Percentiles rank a stretch among this genome's conserved stretches.
Evolutionary conservation across 2,113 vertebrate species (phyloP).

Genomic region (Numida meleagris): DNA sequence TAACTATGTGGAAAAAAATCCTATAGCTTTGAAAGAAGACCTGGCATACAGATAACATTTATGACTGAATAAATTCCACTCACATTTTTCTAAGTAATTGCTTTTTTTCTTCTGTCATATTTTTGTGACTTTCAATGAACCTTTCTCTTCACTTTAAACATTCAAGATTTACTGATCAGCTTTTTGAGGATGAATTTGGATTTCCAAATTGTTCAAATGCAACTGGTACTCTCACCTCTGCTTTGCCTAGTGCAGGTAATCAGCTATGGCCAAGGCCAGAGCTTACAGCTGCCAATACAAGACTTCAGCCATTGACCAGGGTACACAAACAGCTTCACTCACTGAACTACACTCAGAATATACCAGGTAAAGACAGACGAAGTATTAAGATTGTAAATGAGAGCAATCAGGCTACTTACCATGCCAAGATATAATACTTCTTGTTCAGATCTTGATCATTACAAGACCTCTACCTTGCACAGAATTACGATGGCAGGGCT

Average conservation of each 20-base stretch:
- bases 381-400: not conserved
- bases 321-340: not conserved
- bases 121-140: not conserved
- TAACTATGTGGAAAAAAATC: not conserved
- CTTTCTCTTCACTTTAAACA: not conserved
- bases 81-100: not conserved
- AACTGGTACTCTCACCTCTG: not conserved
- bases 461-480: not conserved
- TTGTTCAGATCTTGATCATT: not conserved
- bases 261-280: not conserved
- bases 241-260: not conserved
- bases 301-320: not conserved
- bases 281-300: not conserved
- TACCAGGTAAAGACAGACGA: not conserved
- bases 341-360: not conserved
- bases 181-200: not conserved
- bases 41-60: not conserved
- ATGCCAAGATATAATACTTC: not conserved
- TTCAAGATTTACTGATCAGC: not conserved
- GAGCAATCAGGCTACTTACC: not conserved
- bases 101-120: not conserved
- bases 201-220: fast-evolving
- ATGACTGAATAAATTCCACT: not conserved
- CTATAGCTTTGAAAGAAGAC: conserved; percentile 9
- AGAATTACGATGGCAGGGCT: not conserved